Conservation (phyloP, 2,113 vertebrate genomes). For the Columba livia region DNA sequence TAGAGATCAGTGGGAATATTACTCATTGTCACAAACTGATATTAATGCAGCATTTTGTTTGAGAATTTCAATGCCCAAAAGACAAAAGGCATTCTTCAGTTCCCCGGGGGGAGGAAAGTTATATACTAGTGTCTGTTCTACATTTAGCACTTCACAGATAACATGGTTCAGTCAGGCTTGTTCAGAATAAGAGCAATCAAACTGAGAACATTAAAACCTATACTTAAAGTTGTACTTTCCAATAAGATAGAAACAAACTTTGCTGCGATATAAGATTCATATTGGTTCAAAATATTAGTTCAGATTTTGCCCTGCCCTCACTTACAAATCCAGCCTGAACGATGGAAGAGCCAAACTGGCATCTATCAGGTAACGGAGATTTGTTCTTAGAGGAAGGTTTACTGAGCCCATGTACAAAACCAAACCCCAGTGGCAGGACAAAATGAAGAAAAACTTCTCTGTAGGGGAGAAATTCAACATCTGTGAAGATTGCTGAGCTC, state of each 20-base stretch:
- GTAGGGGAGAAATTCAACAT: conserved; percentile 12
- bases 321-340: background rate
- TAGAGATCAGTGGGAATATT: background rate
- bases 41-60: background rate
- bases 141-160: background rate
- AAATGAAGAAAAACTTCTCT: background rate
- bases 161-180: background rate
- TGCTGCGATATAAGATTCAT: background rate
- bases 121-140: background rate
- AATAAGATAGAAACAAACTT: background rate
- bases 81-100: background rate
- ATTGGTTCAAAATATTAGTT: background rate
- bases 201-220: background rate
- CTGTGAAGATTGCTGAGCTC: background rate
- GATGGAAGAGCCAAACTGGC: background rate
- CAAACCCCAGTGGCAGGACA: background rate
- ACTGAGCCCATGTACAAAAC: background rate
- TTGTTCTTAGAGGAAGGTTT: background rate
- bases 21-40: background rate
- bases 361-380: background rate
- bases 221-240: background rate
- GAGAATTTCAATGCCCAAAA: background rate
- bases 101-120: background rate
- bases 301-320: background rate
- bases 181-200: background rate